Conservation (phyloP, 2,113 vertebrate species). For the Aspidoscelis tigris region DNA sequence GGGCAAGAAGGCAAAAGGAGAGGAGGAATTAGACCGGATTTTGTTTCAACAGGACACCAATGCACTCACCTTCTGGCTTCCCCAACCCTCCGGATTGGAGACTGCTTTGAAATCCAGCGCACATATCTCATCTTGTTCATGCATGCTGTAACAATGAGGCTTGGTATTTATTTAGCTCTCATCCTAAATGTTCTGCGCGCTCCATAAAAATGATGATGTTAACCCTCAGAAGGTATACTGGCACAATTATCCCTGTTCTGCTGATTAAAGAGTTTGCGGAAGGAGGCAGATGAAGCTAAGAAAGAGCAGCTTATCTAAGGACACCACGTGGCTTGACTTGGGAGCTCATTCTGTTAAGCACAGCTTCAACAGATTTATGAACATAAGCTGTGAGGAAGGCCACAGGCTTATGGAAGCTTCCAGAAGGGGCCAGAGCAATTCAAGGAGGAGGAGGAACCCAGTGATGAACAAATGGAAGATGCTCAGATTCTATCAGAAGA, state of each 20-base stretch:
- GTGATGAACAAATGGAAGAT: too few relatives aligned
- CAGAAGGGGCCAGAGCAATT: not conserved
- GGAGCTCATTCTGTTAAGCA: not conserved
- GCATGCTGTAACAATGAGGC: not conserved
- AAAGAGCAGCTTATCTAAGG: not conserved
- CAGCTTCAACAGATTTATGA: not conserved
- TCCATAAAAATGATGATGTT: not conserved
- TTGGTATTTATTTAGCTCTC: not conserved
- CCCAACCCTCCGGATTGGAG: too few relatives aligned
- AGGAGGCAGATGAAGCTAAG: not conserved
- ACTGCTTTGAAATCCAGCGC: too few relatives aligned
- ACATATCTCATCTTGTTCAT: not conserved
- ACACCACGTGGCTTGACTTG: not conserved
- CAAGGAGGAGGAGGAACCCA: not conserved
- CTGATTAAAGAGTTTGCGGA: not conserved
- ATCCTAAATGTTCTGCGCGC: not conserved
- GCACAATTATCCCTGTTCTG: not conserved
- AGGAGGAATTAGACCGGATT: not conserved
- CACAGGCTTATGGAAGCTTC: not conserved
- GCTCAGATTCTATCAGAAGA: too few relatives aligned
- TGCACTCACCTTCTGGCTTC: rapidly evolving
- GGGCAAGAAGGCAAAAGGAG: slow-evolving; percentile 22
- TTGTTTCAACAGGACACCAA: not conserved
- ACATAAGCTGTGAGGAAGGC: not conserved
- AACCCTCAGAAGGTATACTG: not conserved